Base-by-base conservation (phyloP, 2,888 invertebrate genomes). In the Trichopria drosophilae region DNA sequence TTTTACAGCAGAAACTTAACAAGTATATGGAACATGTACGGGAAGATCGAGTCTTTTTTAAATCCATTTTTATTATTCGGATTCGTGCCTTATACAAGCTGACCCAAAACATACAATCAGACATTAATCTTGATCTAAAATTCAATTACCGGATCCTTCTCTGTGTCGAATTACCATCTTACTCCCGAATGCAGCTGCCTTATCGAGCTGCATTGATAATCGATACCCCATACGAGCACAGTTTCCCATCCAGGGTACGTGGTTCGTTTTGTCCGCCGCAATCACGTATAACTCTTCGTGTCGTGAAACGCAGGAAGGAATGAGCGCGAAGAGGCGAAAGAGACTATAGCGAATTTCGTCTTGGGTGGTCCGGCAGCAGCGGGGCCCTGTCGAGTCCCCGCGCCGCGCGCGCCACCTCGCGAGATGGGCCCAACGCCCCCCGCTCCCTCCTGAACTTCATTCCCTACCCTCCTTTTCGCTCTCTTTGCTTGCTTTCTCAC, bases 341-440 rank as follows among this genome's bases (percentile, higher is more conserved):
- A 60, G 62, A 68, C 69, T 74, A 65, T 73, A 72, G 72, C 61
- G 63, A 72, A 70, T 72, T 71, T 74, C 74, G 67, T 65, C 74
- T 73, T 74, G 74, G 74, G 74, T 74, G 74, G 74, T 74, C 74
- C 65, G 63, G 65, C 44, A 65, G 66, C 68, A 66, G 69, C 68
- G 69, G 62, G 67, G 66, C 63, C 66, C 66, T 70, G 69, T 69
- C 67, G 67, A 55, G 62, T 65, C 68, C 67, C 71, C 71, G 67
- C 67, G 72, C 72, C 66, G 67, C 66, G 66, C 69, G 63, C 67
- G 66, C 68, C 73, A 73, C 72, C 73, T 72, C 67, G 61, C 67
- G 64, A 61, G 65, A 64, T 58, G 55, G 41, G 37, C 42, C 47
- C 52, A 10, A 36, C 43, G 49, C 28, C 43, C 52, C 35, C 43